Evolutionary conservation across 2,113 vertebrate genomes (phyloP), one percentile per base, ranked within the genome.

Genomic region (Neolamprologus cancellatus): DNA sequence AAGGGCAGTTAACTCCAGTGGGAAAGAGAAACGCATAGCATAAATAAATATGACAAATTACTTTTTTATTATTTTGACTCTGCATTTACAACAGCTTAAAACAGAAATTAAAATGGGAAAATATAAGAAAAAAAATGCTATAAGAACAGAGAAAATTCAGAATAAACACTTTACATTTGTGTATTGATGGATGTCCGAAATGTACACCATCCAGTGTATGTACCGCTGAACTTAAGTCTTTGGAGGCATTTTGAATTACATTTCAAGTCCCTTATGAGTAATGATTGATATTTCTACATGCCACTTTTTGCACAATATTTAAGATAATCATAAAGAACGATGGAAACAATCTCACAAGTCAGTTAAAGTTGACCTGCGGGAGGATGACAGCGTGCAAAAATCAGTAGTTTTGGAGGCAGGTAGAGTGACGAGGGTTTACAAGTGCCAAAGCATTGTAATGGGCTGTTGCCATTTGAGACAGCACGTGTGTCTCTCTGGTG

Each of bases 391-490:
- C 6, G 2, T 46, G 2, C 14, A 17, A 18, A 48, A 30, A 74
- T 17, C 41, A 74, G 23, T 48, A 30, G 41, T 76, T 48, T 30
- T 76, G 78, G 79, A 20, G 78, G 39, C 10, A 46, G 32, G 81
- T 83, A 74, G 89, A 61, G 32, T 46, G 81, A 54, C 28, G 48
- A 11, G 84, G 55, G 61, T 8, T 85, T 93, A 5, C 48, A 11
- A 82, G 87, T 59, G 84, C 57, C 54, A 34, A 52, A 71, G 69
- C 79, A 57, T 66, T 81, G 80, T 88, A 89, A 91, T 89, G 78
- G 84, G 80, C 81, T 86, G 71, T 32, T 91, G 87, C 84, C 88
- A 78, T 85, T 59, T 61, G 81, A 87, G 90, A 87, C 34, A n/a
- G 71, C 87, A 79, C 92, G 85, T 83, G 69, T 84, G 92, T 84